Evolutionary conservation across 2,113 vertebrate species (phyloP).

Genomic region (Coracopsis vasa): DNA sequence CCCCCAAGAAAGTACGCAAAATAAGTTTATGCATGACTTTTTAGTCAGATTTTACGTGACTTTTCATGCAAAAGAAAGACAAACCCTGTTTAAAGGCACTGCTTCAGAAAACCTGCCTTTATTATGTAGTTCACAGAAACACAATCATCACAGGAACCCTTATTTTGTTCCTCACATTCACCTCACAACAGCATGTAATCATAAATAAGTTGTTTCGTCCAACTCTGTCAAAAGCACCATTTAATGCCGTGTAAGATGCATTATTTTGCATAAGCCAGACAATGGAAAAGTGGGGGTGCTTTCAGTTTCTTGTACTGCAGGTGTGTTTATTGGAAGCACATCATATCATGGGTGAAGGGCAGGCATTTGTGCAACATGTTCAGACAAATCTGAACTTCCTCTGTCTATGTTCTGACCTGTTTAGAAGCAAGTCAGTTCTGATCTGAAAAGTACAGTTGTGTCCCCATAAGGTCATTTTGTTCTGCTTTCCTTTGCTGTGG

Average conservation of each 20-base stretch:
- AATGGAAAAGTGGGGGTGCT: not conserved
- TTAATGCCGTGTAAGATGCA: not conserved
- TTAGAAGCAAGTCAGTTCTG: not conserved
- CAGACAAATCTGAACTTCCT: slow-evolving; percentile 5
- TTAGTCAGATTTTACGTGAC: not conserved
- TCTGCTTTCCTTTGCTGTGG: not conserved
- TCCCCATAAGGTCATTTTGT: not conserved
- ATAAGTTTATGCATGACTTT: not conserved
- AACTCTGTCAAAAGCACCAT: not conserved
- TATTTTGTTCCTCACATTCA: not conserved
- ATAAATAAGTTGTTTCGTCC: not conserved
- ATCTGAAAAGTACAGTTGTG: not conserved
- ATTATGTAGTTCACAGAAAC: not conserved
- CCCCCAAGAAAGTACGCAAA: not conserved
- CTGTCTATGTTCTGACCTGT: not conserved
- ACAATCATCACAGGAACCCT: not conserved
- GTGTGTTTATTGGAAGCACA: not conserved
- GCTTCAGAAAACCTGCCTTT: not conserved
- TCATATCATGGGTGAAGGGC: not conserved
- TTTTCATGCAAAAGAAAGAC: not conserved
- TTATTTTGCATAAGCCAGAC: not conserved
- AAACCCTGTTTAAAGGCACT: not conserved
- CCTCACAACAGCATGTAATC: not conserved
- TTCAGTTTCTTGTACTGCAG: not conserved
- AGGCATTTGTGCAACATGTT: not conserved